A percentile compares a stretch with the other conserved stretches of the same genome.
These are phyloP conservation scores for Sceloporus undulatus DNA, from an alignment of 2,113 vertebrate species.

Conservation along the genomic window DNA sequence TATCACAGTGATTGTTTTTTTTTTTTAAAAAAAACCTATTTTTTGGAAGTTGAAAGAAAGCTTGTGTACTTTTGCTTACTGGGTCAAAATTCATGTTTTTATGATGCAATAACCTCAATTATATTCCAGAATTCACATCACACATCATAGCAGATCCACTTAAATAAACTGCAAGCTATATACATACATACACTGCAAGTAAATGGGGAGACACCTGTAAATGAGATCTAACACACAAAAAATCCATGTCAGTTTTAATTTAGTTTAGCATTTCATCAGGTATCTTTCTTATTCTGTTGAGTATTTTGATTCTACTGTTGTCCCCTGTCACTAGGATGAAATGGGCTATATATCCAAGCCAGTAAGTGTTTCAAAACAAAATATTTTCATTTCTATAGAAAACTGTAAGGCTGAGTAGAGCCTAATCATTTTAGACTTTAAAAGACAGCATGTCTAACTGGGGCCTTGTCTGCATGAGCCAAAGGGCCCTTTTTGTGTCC, in stretches of 20 bases:
- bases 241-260: background rate
- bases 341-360: background rate
- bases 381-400: background rate
- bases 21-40: background rate
- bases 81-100: background rate
- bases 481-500: no score
- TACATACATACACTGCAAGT: background rate
- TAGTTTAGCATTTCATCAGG: background rate
- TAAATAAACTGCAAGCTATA: no score
- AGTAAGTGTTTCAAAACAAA: background rate
- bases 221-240: background rate
- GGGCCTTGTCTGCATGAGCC: no score
- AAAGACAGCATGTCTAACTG: slow-evolving; percentile 44
- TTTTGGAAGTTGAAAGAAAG: background rate
- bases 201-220: background rate
- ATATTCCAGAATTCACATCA: background rate
- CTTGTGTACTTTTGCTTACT: background rate
- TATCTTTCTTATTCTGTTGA: background rate
- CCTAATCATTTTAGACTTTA: slow-evolving; percentile 52
- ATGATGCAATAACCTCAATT: background rate
- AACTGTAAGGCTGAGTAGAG: slow-evolving; percentile 47
- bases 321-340: background rate
- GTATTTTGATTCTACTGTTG: background rate
- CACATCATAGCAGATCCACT: background rate
- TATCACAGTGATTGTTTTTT: background rate